phyloP scores from a whole-genome alignment of 2,888 invertebrate genomes.

The Salpingus planirostris region DNA sequence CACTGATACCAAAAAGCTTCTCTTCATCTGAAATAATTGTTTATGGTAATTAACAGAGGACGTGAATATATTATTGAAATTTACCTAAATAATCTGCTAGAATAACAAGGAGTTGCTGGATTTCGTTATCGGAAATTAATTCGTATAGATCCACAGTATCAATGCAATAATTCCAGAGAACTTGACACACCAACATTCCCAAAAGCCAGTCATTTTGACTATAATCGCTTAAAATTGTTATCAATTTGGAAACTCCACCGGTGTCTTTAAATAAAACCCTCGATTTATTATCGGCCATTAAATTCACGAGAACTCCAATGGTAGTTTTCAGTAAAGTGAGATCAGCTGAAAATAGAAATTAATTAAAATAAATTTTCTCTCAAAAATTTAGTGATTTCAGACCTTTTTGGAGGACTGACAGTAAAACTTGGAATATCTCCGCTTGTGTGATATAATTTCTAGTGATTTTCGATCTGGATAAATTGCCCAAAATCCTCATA shows the following conservation, averaged over 20 bases:
- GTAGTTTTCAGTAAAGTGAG: slow-evolving; percentile 65
- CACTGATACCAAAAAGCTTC: slow-evolving; percentile 44
- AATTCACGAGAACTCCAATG: slow-evolving; percentile 75
- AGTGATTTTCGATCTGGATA: slow-evolving; percentile 61
- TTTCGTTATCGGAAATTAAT: slow-evolving; percentile 43
- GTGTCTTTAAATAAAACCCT: slow-evolving; percentile 46
- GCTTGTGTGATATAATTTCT: slow-evolving; percentile 57
- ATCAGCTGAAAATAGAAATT: slow-evolving; percentile 52
- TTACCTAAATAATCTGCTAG: slow-evolving; percentile 48
- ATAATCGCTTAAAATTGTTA: slow-evolving; percentile 49
- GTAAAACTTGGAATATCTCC: slow-evolving; percentile 53
- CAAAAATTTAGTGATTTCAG: slow-evolving; percentile 9
- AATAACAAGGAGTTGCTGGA: slow-evolving; percentile 46
- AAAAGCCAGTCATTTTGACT: slow-evolving; percentile 61
- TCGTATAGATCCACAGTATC: slow-evolving; percentile 45
- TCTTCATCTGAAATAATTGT: slow-evolving; percentile 46
- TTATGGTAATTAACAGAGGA: too few species aligned
- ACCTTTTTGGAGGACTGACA: slow-evolving; percentile 52
- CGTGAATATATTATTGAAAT: not conserved
- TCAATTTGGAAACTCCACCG: slow-evolving; percentile 45
- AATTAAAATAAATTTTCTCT: slow-evolving; percentile 3
- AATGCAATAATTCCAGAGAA: slow-evolving; percentile 62
- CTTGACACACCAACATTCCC: slow-evolving; percentile 64
- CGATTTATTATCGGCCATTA: slow-evolving; percentile 53
- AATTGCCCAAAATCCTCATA: slow-evolving; percentile 72